phyloP scores from a whole-genome alignment of 2,888 invertebrate species.

The Ceriagrion tenellum region DNA sequence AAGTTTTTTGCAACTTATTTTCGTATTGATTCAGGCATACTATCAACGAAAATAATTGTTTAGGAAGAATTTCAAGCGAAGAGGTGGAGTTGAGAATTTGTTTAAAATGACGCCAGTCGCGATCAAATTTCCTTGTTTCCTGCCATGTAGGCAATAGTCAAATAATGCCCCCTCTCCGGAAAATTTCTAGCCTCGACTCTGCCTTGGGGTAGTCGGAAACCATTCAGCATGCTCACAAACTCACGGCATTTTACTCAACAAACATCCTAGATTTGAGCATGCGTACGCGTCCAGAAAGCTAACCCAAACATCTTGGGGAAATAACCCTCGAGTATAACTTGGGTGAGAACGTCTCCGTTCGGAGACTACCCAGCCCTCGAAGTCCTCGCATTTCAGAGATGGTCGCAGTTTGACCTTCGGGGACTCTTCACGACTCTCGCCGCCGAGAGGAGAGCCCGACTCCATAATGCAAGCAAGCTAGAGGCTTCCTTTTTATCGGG shows the following conservation, averaged over 20 bases:
- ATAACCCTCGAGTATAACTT: not conserved
- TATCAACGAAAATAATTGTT: too few relatives aligned
- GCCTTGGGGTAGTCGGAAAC: not conserved
- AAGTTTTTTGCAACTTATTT: too few relatives aligned
- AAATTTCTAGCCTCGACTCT: not conserved
- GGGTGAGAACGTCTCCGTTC: not conserved
- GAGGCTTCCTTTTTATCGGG: not conserved
- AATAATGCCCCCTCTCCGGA: not conserved
- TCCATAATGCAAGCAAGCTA: not conserved
- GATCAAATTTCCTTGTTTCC: too few relatives aligned
- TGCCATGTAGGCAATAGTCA: too few relatives aligned
- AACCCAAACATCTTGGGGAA: not conserved
- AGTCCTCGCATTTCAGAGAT: not conserved
- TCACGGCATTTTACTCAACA: not conserved
- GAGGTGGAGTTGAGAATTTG: too few relatives aligned
- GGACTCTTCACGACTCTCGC: not conserved
- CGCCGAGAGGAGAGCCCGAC: not conserved
- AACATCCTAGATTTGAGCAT: not conserved
- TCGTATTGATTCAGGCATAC: too few relatives aligned
- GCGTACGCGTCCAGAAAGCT: not conserved
- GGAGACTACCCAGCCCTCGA: not conserved
- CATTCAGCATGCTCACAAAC: not conserved
- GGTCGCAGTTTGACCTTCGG: not conserved
- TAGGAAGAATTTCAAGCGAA: too few relatives aligned
- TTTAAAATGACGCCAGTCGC: too few relatives aligned